A percentile compares a stretch with the other conserved stretches of the same genome.
Conservation (phyloP, 2,113 vertebrate genomes). For the Ranitomeya imitator region DNA sequence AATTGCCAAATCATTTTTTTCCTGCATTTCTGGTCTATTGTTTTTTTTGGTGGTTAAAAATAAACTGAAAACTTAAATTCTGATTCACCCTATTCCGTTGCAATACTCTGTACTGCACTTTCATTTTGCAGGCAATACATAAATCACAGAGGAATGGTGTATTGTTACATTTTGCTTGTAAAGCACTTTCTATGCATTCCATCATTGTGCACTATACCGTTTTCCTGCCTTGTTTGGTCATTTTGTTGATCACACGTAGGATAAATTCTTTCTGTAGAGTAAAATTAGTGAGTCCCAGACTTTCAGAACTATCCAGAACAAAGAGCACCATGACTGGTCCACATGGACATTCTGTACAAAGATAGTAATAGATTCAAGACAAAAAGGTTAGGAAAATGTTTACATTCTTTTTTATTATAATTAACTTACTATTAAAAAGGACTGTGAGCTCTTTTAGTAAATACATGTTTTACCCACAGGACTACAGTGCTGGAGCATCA, state of each 20-base stretch:
- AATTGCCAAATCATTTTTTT: too few relatives aligned
- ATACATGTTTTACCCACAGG: background rate
- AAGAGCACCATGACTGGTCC: conserved; percentile 59
- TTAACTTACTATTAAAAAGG: background rate
- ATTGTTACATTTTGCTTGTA: background rate
- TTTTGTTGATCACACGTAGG: conserved; percentile 60
- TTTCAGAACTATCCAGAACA: conserved; percentile 62
- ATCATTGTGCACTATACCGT: conserved; percentile 45
- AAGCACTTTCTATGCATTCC: too few relatives aligned
- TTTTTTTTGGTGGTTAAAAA: too few relatives aligned
- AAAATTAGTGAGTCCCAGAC: conserved; percentile 60
- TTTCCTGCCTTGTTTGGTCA: conserved; percentile 54
- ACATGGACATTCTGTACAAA: conserved; percentile 58
- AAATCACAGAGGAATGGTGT: background rate
- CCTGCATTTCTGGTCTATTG: too few relatives aligned
- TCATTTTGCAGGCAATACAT: background rate
- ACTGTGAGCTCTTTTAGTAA: background rate
- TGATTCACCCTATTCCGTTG: background rate
- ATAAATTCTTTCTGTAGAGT: conserved; percentile 61
- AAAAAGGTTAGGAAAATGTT: background rate
- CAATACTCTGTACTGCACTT: background rate
- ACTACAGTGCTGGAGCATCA: too few relatives aligned
- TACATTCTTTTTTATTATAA: background rate
- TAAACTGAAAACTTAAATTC: too few relatives aligned
- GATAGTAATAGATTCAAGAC: background rate